Base-by-base conservation (phyloP, 2,113 vertebrate species). In the Coryphaenoides rupestris region DNA sequence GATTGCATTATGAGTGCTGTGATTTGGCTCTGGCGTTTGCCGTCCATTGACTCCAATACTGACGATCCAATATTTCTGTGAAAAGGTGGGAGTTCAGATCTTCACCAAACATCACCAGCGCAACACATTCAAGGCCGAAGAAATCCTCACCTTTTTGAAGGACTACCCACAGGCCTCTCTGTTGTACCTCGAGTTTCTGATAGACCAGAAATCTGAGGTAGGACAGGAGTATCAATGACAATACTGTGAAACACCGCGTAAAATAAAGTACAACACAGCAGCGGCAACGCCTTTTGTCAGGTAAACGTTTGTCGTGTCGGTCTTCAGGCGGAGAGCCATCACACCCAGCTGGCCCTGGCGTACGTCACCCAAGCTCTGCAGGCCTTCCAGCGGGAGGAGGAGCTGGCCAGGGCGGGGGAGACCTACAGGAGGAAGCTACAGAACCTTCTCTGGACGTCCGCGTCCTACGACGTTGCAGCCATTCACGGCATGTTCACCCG, bases 141-240 rank as follows among this genome's bases (percentile, higher is more conserved):
- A 86, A 1, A 65, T 85, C 28, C 47, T 88, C 5, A 19, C 9
- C 13, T 62, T 86, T 60, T 57, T 90, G 78, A 70, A 79, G 53
- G 80, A 75, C 24, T 83, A 81, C 62, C 80, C 79, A 5, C 58
- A 69, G 57, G 83, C 85, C 5, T 22, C 75, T 62, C 23, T 75
- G 66, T 58, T 73, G 15, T 88, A 89, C 68, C 81, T 90, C 28
- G 86, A 92, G 76, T 83, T 84, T 70, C 65, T 87, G 63, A 82
- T 89, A 26, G 55, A 77, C 19, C 66, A 84, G 59, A 77, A 79
- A 21, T 85, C 80, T 46, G 62, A 88, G 86, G 88, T 89, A 26
- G 19, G 82, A 62, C 57, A 40, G 7, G 2, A 69, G 56, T 67
- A 57, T 46, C 53, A 62, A 78, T n/a, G n/a, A 58, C 40, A 3